Conservation (phyloP, 2,888 invertebrate species). For the Yponomeuta sedellus region DNA sequence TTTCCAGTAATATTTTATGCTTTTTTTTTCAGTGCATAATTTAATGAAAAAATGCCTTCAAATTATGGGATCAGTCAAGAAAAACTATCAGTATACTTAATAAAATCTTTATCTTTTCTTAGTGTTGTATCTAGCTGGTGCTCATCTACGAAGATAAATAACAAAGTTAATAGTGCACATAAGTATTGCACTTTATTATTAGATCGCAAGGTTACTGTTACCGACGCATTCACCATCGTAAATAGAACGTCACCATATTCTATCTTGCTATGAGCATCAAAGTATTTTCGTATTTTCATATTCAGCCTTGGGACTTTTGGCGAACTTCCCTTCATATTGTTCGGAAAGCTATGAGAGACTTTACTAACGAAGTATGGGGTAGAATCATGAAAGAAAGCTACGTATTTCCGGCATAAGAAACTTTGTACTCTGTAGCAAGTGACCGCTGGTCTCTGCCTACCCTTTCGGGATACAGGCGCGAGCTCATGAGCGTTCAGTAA, state of each 20-base stretch:
- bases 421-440: no score
- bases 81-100: background rate
- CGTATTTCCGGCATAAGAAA: no score
- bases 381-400: background rate
- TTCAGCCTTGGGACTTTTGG: background rate
- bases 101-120: background rate
- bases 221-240: constrained; percentile 41
- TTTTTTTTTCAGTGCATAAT: no score
- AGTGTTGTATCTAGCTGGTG: background rate
- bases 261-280: constrained; percentile 16
- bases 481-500: no score
- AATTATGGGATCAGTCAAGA: background rate
- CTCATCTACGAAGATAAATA: background rate
- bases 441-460: no score
- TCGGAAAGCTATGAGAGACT: background rate
- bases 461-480: no score
- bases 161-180: background rate
- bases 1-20: no score
- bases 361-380: background rate
- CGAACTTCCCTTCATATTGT: background rate
- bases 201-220: constrained; percentile 65
- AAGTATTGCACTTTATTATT: constrained; percentile 63
- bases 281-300: background rate
- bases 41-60: no score
- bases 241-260: constrained; percentile 27